Evolutionary conservation across 64 coral and sea anemone genomes (phyloP), one percentile per base, ranked within the genome.

Genomic region (Stichodactyla helianthus): DNA sequence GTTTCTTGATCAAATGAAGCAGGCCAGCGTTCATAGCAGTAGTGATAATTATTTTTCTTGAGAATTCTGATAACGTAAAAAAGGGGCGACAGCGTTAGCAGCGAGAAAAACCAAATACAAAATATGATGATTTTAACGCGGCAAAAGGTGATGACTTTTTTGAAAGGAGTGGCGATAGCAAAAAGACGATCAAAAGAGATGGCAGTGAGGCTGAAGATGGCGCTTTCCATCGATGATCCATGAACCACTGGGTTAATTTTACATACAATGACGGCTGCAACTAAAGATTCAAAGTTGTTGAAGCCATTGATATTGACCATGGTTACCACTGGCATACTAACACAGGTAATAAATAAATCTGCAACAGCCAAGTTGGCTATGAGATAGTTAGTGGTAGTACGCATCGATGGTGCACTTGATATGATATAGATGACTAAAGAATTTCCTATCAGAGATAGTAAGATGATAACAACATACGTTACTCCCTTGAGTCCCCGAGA

Each of bases 131-230:
- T 22, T 20, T 56, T 86, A n/a, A 53, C 79, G 18, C 27, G 76
- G 6, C 55, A 70, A 27, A 52, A 54, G 1, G 76, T 82, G 19
- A 91, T 82, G 3, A 87, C 19, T 71, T 79, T 87, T 26, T 68
- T 87, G 6, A 92, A 79, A 51, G 90, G 84, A 5, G 79, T 28
- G 6, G 52, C 78, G 82, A 92, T 83, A 7, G 90, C 84, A 23
- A 82, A 87, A 53, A 82, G 86, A 4, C 85, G 77, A 65, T 92
- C 90, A 19, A 87, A 76, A 11, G 90, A 82, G 53, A 92, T 92
- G 12, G 50, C 59, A 5, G 71, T 44, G 20, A 92, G 61, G 57
- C 90, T 92, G 6, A 92, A 57, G 31, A 87, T 87, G 1, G 90
- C 77, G 25, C 85, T 86, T 31, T 82, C 79, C 17, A 86, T 64